Evolutionary conservation across 2,797 vertebrate species (phyloP), one percentile per base, ranked within the genome.

Genomic region (Myotis planiceps): DNA sequence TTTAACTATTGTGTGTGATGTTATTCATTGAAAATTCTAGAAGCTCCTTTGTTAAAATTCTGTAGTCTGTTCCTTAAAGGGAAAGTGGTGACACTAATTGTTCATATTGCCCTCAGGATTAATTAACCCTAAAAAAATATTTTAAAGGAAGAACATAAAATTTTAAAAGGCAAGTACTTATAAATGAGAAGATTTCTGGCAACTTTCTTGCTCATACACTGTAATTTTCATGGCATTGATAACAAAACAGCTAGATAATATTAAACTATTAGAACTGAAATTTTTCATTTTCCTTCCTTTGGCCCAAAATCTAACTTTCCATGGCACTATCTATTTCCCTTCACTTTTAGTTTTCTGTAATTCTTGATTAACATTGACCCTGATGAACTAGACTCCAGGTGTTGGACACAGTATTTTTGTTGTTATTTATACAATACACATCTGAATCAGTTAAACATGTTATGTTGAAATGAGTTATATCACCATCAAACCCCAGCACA

Each of bases 231-330:
- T 18, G 60, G 29, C 23, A 18, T 68, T 9, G 51, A 80, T 6
- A n/a, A 60, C 49, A 74, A 71, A 69, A 71, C 0, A 63, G 19
- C 12, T 81, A 37, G 53, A 71, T 71, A 88, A 23, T 34, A 55
- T 58, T 82, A 75, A 72, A 66, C 47, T 85, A 25, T 75, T 58
- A 42, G 32, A 75, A 2, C 29, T 76, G 23, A 39, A 75, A 47
- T 92, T 96, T 69, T 49, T 3, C 18, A 68, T 51, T 86, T 92
- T 90, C 14, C 13, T 18, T 96, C 55, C 2, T 92, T 80, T 81
- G 58, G 7, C 1, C 58, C 29, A 69, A 18, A 90, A 88, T 39
- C 15, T 15, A 53, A 71, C 39, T 85, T 55, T 86, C 13, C 3
- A 27, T 55, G 21, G 32, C 1, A 45, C 1, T 18, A 8, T 60